A percentile compares a stretch with the other conserved stretches of the same genome.
These are phyloP conservation scores for Oncorhynchus masou DNA, from an alignment of 2,113 vertebrate genomes.

Conservation along the genomic window DNA sequence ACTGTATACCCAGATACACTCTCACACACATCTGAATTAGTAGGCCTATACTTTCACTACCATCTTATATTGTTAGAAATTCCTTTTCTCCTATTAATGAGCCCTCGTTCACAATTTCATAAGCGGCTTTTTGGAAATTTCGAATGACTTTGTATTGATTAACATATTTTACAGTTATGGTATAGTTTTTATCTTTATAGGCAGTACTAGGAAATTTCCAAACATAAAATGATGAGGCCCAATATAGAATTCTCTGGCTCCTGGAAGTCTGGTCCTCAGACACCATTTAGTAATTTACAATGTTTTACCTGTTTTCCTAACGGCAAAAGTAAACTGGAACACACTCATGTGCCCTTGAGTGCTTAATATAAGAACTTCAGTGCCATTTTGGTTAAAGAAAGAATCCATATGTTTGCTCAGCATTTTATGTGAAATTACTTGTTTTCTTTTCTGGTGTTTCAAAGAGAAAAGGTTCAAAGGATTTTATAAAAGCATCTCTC, in stretches of 20 bases:
- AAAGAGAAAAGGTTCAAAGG: conserved; percentile 22
- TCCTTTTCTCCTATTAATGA: not conserved
- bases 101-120: not conserved
- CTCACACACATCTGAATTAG: too few relatives aligned
- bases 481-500: conserved; percentile 30
- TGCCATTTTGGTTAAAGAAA: conserved; percentile 10
- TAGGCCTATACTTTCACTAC: not conserved
- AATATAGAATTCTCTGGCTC: not conserved
- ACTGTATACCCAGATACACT: too few relatives aligned
- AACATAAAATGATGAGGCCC: not conserved
- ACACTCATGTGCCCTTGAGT: conserved; percentile 16
- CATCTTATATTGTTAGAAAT: not conserved
- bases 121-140: too few relatives aligned
- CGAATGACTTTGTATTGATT: not conserved
- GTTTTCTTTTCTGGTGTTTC: conserved; percentile 10
- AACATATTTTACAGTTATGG: not conserved
- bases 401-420: conserved; percentile 19
- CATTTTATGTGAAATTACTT: conserved; percentile 21
- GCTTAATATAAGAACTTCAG: not conserved
- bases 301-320: conserved; percentile 2
- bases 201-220: not conserved
- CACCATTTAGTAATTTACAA: not conserved
- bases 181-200: not conserved
- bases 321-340: not conserved
- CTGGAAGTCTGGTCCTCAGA: not conserved